Evolutionary conservation across 2,113 vertebrate genomes (phyloP).

Genomic region (Tricholaema leucomelas): DNA sequence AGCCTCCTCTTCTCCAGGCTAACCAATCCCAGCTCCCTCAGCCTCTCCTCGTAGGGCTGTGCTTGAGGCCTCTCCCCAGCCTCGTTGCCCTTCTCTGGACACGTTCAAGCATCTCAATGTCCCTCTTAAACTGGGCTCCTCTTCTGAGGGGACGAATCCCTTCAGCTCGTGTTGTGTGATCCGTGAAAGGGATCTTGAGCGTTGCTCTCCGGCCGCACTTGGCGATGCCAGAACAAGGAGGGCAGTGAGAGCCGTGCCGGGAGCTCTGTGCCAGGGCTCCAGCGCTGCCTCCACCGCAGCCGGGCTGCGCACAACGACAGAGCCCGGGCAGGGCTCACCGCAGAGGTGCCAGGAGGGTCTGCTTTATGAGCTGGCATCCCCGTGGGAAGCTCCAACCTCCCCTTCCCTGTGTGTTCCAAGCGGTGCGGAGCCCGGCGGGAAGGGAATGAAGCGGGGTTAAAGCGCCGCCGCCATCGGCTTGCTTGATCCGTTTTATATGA

Average conservation of each 20-base stretch:
- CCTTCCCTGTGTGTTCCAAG: not conserved
- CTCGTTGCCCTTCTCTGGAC: too few species aligned
- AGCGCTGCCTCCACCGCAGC: too few species aligned
- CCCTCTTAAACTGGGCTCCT: too few species aligned
- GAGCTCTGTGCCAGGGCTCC: not conserved
- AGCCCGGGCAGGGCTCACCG: too few species aligned
- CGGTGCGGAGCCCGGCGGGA: conserved; percentile 42
- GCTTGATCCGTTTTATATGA: conserved; percentile 61
- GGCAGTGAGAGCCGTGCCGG: not conserved
- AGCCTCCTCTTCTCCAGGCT: too few species aligned
- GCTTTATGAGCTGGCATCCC: not conserved
- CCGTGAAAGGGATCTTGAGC: conserved; percentile 26
- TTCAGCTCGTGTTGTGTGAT: conserved; percentile 30
- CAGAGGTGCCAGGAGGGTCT: too few species aligned
- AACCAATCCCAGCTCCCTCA: too few species aligned
- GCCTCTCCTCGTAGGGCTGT: too few species aligned
- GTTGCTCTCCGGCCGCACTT: not conserved
- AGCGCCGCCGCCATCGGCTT: not conserved
- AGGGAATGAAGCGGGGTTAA: conserved; percentile 53
- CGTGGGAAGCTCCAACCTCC: conserved; percentile 32
- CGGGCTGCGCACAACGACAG: too few species aligned
- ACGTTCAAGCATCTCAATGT: too few species aligned
- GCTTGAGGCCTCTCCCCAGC: too few species aligned
- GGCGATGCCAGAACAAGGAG: not conserved
- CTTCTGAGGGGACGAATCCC: too few species aligned